Evolutionary conservation across 2,113 vertebrate species (phyloP).

Genomic region (Lampris incognitus): DNA sequence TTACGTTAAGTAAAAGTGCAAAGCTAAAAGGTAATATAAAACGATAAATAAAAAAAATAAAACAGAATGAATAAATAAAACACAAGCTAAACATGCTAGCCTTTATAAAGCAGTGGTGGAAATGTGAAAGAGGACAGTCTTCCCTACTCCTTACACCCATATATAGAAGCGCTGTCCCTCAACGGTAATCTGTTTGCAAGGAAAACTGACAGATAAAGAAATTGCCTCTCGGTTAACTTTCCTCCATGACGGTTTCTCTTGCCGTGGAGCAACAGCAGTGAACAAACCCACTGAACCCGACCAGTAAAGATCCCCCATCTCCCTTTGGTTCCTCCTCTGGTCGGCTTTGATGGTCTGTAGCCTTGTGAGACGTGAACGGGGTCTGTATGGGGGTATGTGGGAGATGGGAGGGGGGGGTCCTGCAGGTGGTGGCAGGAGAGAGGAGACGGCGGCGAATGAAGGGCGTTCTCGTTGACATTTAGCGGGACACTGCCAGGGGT

Average conservation of each 20-base stretch:
- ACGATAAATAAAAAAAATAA: too few relatives aligned
- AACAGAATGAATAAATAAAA: too few relatives aligned
- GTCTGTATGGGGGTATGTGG: constrained; percentile 1
- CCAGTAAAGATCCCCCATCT: neutral
- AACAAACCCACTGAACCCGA: neutral
- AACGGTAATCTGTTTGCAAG: too few relatives aligned
- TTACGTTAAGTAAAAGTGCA: too few relatives aligned
- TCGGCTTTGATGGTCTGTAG: constrained; percentile 23
- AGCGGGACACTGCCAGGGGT: neutral
- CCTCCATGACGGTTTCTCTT: neutral
- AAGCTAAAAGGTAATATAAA: too few relatives aligned
- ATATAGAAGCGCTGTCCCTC: too few relatives aligned
- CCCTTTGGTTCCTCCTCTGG: neutral
- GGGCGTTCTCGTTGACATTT: constrained; percentile 19
- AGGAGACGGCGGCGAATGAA: constrained; percentile 28
- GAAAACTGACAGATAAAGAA: too few relatives aligned
- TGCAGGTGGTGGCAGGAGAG: constrained; percentile 8
- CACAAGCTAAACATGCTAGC: too few relatives aligned
- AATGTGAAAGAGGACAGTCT: too few relatives aligned
- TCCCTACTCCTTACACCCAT: too few relatives aligned
- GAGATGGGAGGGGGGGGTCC: neutral
- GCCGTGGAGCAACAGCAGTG: neutral
- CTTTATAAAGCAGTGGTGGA: too few relatives aligned
- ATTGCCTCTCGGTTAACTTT: neutral
- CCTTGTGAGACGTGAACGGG: neutral